A percentile compares a stretch with the other conserved stretches of the same genome.
phyloP scores from a whole-genome alignment of 2,113 vertebrate species.

The Cebidichthys violaceus region DNA sequence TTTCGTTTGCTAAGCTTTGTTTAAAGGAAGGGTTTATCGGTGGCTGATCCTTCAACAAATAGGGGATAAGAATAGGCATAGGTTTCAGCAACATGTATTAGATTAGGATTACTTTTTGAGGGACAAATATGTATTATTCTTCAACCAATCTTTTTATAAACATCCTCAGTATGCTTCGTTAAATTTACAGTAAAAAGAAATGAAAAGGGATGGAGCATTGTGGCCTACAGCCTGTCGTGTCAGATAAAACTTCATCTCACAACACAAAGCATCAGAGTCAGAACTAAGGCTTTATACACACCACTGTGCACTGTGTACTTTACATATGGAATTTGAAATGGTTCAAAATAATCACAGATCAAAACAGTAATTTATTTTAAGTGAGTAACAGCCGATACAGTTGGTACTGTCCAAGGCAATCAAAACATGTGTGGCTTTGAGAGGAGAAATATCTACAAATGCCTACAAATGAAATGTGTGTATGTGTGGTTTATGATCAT shows the following conservation, averaged over 20 bases:
- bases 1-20: neutral
- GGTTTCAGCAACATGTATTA: neutral
- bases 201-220: slow-evolving; percentile 1
- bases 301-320: slow-evolving; percentile 14
- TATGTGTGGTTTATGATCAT: slow-evolving; percentile 29
- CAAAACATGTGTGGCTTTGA: slow-evolving; percentile 23
- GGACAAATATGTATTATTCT: neutral
- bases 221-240: neutral
- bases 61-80: slow-evolving; percentile 4
- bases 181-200: neutral
- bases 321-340: slow-evolving; percentile 21
- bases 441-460: slow-evolving; percentile 28
- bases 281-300: slow-evolving; percentile 23
- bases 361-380: slow-evolving; percentile 31
- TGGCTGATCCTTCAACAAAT: neutral
- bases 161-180: neutral
- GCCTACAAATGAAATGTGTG: slow-evolving; percentile 37
- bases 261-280: slow-evolving; percentile 35
- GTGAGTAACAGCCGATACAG: slow-evolving; percentile 19
- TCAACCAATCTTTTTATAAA: neutral
- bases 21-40: neutral
- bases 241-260: slow-evolving; percentile 56
- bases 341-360: slow-evolving; percentile 42
- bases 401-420: slow-evolving; percentile 3
- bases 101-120: neutral